A percentile compares a stretch with the other conserved stretches of the same genome.
These are phyloP conservation scores for Boulengeromyrus knoepffleri DNA, from an alignment of 2,113 vertebrate genomes.

Conservation along the genomic window DNA sequence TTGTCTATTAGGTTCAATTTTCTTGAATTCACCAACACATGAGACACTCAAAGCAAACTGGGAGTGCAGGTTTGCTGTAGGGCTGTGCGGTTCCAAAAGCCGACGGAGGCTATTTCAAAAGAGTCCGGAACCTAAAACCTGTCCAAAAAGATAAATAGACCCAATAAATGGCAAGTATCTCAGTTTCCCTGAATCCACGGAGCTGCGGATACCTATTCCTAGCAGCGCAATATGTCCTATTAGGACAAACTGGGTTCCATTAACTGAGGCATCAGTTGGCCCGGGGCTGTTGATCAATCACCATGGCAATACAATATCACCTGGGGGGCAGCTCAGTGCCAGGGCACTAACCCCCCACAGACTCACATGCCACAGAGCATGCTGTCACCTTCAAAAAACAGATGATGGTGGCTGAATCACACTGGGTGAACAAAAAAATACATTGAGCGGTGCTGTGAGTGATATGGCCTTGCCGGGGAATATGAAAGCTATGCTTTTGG, in stretches of 20 bases:
- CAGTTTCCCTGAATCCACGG: not conserved
- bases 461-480: not conserved
- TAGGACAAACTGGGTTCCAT: not conserved
- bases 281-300: not conserved
- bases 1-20: not conserved
- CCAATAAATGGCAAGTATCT: not conserved
- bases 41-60: not conserved
- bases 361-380: not conserved
- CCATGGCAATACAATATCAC: not conserved
- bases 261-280: not conserved
- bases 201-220: not conserved
- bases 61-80: not conserved
- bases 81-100: not conserved
- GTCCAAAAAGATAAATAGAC: not conserved
- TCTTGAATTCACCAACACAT: not conserved
- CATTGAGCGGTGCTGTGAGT: not conserved
- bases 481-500: not conserved
- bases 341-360: not conserved
- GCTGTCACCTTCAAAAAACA: not conserved
- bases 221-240: not conserved
- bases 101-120: not conserved
- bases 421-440: not conserved
- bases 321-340: not conserved
- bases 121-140: not conserved
- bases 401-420: not conserved